These are phyloP conservation scores for Platichthys stellatus DNA, from an alignment of 2,113 vertebrate species.

Conservation along the genomic window DNA sequence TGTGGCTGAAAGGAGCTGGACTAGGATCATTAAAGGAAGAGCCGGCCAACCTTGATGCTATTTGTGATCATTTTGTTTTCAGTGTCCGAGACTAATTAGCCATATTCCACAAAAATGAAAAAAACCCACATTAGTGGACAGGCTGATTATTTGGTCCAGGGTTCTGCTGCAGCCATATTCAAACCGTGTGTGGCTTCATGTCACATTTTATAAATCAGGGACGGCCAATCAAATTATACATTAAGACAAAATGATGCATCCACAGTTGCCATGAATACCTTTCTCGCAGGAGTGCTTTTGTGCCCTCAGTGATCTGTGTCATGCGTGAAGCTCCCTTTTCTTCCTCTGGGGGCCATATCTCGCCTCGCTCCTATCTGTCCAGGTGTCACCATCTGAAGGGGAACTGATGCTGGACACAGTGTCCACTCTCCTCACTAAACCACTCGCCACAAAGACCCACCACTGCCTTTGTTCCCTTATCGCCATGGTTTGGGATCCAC, in stretches of 20 bases:
- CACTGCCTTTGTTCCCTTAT: conserved; percentile 32
- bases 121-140: conserved; percentile 10
- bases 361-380: conserved; percentile 8
- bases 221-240: background rate
- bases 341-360: conserved; percentile 2
- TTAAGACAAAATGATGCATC: background rate
- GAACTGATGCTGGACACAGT: conserved; percentile 25
- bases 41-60: background rate
- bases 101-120: background rate
- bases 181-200: background rate
- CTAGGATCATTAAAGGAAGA: conserved; percentile 51
- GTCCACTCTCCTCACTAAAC: conserved; percentile 1
- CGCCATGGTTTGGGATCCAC: conserved; percentile 37
- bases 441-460: background rate
- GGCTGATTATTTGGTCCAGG: no score
- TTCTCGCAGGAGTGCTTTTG: conserved; percentile 27
- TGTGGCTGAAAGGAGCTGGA: conserved; percentile 51
- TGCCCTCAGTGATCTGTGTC: conserved; percentile 20
- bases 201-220: no score
- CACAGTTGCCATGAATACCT: conserved; percentile 18
- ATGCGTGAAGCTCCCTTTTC: conserved; percentile 16
- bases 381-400: conserved; percentile 32
- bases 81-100: conserved; percentile 30
- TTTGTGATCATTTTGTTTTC: conserved; percentile 45
- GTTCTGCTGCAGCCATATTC: background rate